phyloP scores from a whole-genome alignment of 23 tunicate genomes.

The Botrylloides violaceus region DNA sequence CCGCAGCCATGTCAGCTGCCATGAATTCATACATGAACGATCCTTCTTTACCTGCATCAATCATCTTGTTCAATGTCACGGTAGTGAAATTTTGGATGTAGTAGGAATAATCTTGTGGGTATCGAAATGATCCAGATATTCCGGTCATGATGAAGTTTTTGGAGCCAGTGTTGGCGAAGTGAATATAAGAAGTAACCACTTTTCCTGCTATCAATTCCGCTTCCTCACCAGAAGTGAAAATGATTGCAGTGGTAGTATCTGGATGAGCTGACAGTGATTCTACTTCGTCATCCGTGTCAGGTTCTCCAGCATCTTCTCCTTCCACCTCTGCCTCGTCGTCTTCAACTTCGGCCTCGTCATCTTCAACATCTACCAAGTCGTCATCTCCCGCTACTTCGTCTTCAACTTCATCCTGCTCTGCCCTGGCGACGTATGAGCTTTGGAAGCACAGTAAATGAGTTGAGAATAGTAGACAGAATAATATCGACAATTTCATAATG shows the following conservation, averaged over 20 bases:
- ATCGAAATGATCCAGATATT: conserved; percentile 87
- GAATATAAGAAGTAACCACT: conserved; percentile 56
- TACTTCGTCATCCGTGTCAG: conserved; percentile 13
- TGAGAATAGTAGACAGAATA: neutral
- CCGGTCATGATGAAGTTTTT: conserved; percentile 81
- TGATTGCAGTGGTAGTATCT: conserved; percentile 63
- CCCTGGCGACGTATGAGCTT: neutral
- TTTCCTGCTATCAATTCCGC: conserved; percentile 78
- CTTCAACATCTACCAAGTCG: conserved; percentile 27
- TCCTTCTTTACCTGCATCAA: conserved; percentile 90
- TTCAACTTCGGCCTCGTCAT: conserved; percentile 51
- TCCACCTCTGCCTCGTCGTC: conserved; percentile 56
- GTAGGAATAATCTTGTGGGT: conserved; percentile 84
- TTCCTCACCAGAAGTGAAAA: conserved; percentile 65
- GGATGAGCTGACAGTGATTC: conserved; percentile 69
- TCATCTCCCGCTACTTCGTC: conserved; percentile 53
- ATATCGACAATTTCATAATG: conserved; percentile 8
- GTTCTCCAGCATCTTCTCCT: neutral
- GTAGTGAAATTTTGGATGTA: conserved; percentile 85
- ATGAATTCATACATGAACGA: conserved; percentile 67
- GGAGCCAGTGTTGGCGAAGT: conserved; percentile 85
- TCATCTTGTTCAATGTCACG: conserved; percentile 72
- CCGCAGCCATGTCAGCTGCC: conserved; percentile 90
- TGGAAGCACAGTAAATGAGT: conserved; percentile 1
- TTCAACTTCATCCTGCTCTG: conserved; percentile 25